These are phyloP conservation scores for Oncorhynchus kisutch DNA, from an alignment of 2,113 vertebrate species.

Conservation along the genomic window DNA sequence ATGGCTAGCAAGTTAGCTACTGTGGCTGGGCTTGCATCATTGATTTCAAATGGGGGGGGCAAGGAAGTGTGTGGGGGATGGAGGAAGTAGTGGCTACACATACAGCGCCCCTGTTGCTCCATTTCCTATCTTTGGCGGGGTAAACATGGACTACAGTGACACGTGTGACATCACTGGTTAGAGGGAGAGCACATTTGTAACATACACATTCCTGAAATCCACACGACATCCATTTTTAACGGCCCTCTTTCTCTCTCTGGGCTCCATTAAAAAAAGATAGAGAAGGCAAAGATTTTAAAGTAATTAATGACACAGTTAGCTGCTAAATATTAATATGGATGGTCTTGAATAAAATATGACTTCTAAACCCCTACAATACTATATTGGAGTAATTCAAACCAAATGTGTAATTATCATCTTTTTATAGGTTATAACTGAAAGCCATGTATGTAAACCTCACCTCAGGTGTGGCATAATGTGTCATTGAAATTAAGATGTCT, in stretches of 20 bases:
- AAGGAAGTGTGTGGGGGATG: background rate
- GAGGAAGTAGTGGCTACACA: background rate
- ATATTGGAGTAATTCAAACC: conserved; percentile 90
- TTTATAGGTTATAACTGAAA: conserved; percentile 76
- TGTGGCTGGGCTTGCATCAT: conserved; percentile 8
- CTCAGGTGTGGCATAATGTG: conserved; percentile 24
- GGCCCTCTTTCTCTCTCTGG: conserved; percentile 83
- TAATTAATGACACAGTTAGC: conserved; percentile 98
- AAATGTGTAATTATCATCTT: conserved; percentile 88
- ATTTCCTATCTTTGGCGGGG: conserved; percentile 54
- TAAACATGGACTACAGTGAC: conserved; percentile 80
- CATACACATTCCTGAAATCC: conserved; percentile 88
- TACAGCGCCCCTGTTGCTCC: background rate
- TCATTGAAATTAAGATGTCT: background rate
- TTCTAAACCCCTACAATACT: conserved; percentile 91
- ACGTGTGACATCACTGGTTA: conserved; percentile 79
- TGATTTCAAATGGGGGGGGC: background rate
- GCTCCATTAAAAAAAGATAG: conserved; percentile 90
- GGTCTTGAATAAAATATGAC: conserved; percentile 97
- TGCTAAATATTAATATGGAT: conserved; percentile 98
- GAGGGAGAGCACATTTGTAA: conserved; percentile 37
- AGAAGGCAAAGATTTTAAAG: conserved; percentile 89
- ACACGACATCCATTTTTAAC: conserved; percentile 93
- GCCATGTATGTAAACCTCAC: conserved; percentile 74
- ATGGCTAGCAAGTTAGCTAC: conserved; percentile 3